Evolutionary conservation across 1,140 invertebrate species (phyloP).

Genomic region (Centruroides vittatus): DNA sequence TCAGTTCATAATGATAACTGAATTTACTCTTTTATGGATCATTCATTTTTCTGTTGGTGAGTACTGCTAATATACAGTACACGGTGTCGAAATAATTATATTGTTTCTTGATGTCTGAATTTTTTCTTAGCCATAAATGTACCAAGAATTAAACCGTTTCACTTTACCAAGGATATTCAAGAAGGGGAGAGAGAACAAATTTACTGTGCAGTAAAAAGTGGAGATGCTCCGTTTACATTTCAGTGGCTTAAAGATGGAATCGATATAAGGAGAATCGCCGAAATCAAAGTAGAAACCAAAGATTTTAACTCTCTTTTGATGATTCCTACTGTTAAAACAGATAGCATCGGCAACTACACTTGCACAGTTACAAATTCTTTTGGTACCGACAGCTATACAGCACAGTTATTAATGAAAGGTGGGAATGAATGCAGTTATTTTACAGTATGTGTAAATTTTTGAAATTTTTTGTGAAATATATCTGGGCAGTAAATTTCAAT

Average conservation of each 20-base stretch:
- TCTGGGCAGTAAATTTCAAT: too few relatives aligned
- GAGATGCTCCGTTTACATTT: conserved; percentile 19
- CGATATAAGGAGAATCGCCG: neutral
- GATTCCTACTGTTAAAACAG: neutral
- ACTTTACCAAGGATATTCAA: conserved; percentile 36
- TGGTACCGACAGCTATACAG: conserved; percentile 16
- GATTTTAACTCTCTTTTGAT: too few relatives aligned
- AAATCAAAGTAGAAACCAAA: too few relatives aligned
- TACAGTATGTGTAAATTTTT: too few relatives aligned
- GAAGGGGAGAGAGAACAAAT: conserved; percentile 46
- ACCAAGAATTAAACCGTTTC: conserved; percentile 14
- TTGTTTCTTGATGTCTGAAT: too few relatives aligned
- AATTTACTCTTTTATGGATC: too few relatives aligned
- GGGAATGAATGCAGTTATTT: neutral
- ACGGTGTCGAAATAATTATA: too few relatives aligned
- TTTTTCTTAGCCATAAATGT: too few relatives aligned
- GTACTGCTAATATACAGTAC: too few relatives aligned
- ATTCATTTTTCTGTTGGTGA: too few relatives aligned
- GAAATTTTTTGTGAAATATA: too few relatives aligned
- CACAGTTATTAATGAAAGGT: conserved; percentile 7
- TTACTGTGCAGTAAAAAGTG: conserved; percentile 24
- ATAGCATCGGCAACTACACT: conserved; percentile 23
- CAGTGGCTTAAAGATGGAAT: conserved; percentile 19
- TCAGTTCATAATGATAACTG: too few relatives aligned
- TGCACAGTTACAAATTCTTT: conserved; percentile 20